These are phyloP conservation scores for Pangasius larnaudii DNA, from an alignment of 2,797 vertebrate genomes.

Conservation along the genomic window DNA sequence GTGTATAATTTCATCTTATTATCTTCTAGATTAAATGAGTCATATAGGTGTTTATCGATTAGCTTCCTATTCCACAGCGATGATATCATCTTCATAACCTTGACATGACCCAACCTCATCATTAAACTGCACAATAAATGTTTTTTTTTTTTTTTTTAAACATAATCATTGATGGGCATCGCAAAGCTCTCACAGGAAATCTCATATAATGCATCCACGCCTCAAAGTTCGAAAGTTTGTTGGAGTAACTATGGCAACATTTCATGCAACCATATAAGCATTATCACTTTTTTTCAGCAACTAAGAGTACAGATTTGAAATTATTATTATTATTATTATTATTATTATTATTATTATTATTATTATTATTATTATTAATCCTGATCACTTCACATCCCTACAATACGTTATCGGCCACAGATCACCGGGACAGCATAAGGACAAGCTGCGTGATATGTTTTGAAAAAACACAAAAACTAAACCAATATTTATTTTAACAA, in stretches of 20 bases:
- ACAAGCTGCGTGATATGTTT: not conserved
- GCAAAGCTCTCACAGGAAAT: not conserved
- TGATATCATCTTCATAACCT: not conserved
- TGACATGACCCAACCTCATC: not conserved
- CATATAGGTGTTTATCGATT: constrained; percentile 7
- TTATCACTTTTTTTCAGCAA: not conserved
- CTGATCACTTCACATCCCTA: not conserved
- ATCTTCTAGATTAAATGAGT: not conserved
- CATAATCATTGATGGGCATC: not conserved
- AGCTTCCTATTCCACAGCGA: not conserved
- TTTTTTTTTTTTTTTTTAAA: constrained; percentile 7
- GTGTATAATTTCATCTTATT: not conserved
- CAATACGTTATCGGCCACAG: not conserved
- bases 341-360: not conserved
- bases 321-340: not conserved
- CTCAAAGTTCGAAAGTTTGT: not conserved
- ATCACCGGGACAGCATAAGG: not conserved
- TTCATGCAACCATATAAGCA: not conserved
- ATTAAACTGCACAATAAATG: not conserved
- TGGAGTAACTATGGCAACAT: not conserved
- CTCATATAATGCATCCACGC: not conserved
- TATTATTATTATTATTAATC: not conserved
- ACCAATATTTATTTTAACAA: not conserved
- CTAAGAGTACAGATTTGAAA: not conserved
- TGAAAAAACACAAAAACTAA: not conserved